phyloP scores from a whole-genome alignment of 2,888 invertebrate species.

The Ophion ellenae region DNA sequence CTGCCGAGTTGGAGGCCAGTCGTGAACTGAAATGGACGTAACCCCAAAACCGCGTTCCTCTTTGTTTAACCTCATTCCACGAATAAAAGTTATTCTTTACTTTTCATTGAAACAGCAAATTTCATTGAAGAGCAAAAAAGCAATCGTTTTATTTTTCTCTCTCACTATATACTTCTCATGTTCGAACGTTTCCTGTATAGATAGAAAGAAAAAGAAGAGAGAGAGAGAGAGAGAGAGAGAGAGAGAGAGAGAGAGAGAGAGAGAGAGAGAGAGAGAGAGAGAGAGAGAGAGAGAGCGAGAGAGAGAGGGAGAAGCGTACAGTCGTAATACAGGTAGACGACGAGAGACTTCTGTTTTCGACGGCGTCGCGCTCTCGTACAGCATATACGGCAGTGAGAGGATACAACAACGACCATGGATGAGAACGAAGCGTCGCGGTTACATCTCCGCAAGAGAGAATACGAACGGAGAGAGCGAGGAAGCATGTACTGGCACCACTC shows the following conservation, averaged over 20 bases:
- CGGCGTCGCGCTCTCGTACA: conserved; percentile 39
- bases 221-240: not conserved
- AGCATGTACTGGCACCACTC: conserved; percentile 23
- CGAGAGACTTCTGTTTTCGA: conserved; percentile 62
- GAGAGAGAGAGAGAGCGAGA: not conserved
- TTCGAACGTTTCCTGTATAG: conserved; percentile 37
- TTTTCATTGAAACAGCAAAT: not conserved
- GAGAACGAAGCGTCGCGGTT: conserved; percentile 45
- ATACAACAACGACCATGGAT: conserved; percentile 57
- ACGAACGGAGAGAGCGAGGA: conserved; percentile 45
- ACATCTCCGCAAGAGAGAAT: conserved; percentile 46
- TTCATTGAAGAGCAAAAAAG: conserved; percentile 28
- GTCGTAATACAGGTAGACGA: conserved; percentile 36
- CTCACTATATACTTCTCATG: not conserved
- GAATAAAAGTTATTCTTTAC: conserved; percentile 13
- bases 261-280: not conserved
- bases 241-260: not conserved
- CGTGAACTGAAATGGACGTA: conserved; percentile 16
- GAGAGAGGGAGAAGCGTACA: not conserved
- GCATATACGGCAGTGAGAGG: conserved; percentile 19
- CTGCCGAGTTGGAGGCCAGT: not conserved
- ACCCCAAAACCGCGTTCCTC: conserved; percentile 15
- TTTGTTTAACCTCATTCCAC: conserved; percentile 14
- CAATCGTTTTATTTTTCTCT: conserved; percentile 52
- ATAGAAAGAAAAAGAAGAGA: conserved; percentile 7